These are phyloP conservation scores for Rhopalosiphum nymphaeae DNA, from an alignment of 2,888 invertebrate genomes.

Conservation along the genomic window DNA sequence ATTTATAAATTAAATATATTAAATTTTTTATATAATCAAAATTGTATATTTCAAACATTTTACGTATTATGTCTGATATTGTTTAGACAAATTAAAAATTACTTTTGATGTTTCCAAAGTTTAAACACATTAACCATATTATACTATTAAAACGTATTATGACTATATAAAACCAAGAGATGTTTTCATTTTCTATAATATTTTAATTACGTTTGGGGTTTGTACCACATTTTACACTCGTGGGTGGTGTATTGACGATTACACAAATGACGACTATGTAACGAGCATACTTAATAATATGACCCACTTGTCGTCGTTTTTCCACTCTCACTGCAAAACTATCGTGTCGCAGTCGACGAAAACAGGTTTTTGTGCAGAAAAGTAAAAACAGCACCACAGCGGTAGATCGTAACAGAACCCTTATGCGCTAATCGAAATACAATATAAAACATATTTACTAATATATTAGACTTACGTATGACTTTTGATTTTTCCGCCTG, in stretches of 20 bases:
- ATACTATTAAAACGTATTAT: neutral
- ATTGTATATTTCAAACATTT: neutral
- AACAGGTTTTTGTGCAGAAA: conserved; percentile 45
- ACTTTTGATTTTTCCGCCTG: conserved; percentile 46
- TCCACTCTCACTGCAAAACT: conserved; percentile 45
- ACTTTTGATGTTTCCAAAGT: neutral
- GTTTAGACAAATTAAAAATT: neutral
- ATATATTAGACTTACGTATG: conserved; percentile 54
- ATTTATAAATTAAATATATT: neutral
- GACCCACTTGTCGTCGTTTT: conserved; percentile 50
- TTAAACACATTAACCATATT: neutral
- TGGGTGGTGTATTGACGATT: neutral
- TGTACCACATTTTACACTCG: neutral
- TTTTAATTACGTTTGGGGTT: neutral
- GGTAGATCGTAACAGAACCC: neutral
- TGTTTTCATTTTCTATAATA: neutral
- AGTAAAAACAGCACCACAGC: neutral
- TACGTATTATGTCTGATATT: neutral
- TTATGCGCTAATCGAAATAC: neutral
- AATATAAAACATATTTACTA: neutral
- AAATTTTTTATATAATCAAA: neutral
- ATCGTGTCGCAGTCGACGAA: neutral
- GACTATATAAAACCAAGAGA: neutral
- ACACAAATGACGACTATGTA: neutral
- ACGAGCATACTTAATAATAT: conserved; percentile 22